phyloP scores from a whole-genome alignment of 2,888 invertebrate species.

The Aleiodes testaceus region DNA sequence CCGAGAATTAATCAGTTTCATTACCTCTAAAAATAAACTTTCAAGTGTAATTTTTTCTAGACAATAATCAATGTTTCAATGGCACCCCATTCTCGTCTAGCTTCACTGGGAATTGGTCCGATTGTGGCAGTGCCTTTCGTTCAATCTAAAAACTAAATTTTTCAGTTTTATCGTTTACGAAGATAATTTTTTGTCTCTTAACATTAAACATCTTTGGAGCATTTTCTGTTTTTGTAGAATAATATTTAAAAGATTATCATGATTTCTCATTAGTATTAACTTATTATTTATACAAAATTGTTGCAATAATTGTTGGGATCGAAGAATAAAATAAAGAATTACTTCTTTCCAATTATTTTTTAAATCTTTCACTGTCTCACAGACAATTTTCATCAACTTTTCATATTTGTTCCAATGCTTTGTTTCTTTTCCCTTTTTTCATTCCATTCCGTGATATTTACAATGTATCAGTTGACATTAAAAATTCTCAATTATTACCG shows the following conservation, averaged over 20 bases:
- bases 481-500: slow-evolving; percentile 23
- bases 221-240: too few relatives aligned
- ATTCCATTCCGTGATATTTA: slow-evolving; percentile 38
- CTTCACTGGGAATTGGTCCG: slow-evolving; percentile 53
- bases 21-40: too few relatives aligned
- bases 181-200: slow-evolving; percentile 39
- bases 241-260: too few relatives aligned
- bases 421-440: slow-evolving; percentile 36
- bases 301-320: slow-evolving; percentile 32
- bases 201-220: slow-evolving; percentile 35
- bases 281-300: slow-evolving; percentile 30
- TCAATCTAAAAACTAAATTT: slow-evolving; percentile 39
- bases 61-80: background rate
- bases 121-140: slow-evolving; percentile 56
- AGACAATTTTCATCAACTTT: slow-evolving; percentile 51
- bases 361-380: slow-evolving; percentile 48
- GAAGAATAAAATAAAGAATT: slow-evolving; percentile 39
- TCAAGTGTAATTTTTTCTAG: background rate
- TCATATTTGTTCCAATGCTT: slow-evolving; percentile 30
- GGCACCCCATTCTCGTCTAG: slow-evolving; percentile 20
- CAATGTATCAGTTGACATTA: slow-evolving; percentile 25
- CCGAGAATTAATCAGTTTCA: too few relatives aligned
- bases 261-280: too few relatives aligned
- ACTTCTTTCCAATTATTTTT: slow-evolving; percentile 48
- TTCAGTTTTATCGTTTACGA: slow-evolving; percentile 28